Percentiles rank a stretch among this genome's conserved stretches.
These are phyloP conservation scores for Liodrosophila aerea DNA, from an alignment of 2,888 invertebrate species.

Conservation along the genomic window DNA sequence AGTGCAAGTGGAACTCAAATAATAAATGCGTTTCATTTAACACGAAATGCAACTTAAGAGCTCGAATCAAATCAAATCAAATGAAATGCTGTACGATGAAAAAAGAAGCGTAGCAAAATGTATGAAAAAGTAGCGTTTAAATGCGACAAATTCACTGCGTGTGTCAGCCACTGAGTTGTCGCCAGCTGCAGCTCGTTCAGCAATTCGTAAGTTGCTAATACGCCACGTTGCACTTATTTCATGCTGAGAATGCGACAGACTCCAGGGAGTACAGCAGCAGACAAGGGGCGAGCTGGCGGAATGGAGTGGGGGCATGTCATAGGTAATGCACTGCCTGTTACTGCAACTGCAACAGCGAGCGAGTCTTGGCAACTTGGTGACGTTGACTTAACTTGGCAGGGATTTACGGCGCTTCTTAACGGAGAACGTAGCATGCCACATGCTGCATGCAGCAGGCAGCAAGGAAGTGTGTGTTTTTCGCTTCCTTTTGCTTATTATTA, in stretches of 20 bases:
- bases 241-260: conserved; percentile 40
- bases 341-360: conserved; percentile 15
- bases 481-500: conserved; percentile 52
- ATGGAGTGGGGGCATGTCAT: conserved; percentile 9
- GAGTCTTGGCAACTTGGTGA: conserved; percentile 72
- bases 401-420: conserved; percentile 71
- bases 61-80: conserved; percentile 64
- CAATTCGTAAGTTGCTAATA: conserved; percentile 72
- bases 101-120: neutral
- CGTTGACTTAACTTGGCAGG: conserved; percentile 77
- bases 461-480: conserved; percentile 15
- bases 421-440: conserved; percentile 24
- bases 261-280: neutral
- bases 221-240: conserved; percentile 80
- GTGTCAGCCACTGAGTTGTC: conserved; percentile 43
- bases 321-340: conserved; percentile 62
- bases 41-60: conserved; percentile 71
- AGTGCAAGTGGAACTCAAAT: conserved; percentile 39
- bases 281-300: too few relatives aligned
- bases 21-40: conserved; percentile 78
- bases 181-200: conserved; percentile 38
- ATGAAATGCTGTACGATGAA: conserved; percentile 19
- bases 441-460: conserved; percentile 30
- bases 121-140: conserved; percentile 46
- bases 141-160: conserved; percentile 74